Conservation (phyloP, 2,888 invertebrate genomes). For the Camptogramma bilineatum region DNA sequence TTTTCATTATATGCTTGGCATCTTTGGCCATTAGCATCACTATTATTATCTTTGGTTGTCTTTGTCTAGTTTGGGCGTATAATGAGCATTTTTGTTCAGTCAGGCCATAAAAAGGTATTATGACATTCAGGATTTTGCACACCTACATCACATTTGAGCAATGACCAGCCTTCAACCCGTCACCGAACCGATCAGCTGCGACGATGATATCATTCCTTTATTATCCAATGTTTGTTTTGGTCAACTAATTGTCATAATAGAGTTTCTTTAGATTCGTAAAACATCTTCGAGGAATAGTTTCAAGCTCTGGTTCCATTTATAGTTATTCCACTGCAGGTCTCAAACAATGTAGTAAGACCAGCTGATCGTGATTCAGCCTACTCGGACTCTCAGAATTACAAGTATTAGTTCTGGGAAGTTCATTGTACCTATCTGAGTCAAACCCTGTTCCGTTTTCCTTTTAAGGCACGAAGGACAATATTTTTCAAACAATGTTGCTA, state of each 20-base stretch:
- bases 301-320: slow-evolving; percentile 15
- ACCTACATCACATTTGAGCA: slow-evolving; percentile 59
- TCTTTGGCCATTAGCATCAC: slow-evolving; percentile 39
- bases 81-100: slow-evolving; percentile 40
- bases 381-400: slow-evolving; percentile 57
- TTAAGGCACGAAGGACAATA: slow-evolving; percentile 56
- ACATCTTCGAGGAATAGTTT: slow-evolving; percentile 1
- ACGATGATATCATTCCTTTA: slow-evolving; percentile 70
- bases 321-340: slow-evolving; percentile 9
- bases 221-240: slow-evolving; percentile 66
- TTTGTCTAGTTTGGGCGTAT: slow-evolving; percentile 34
- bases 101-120: slow-evolving; percentile 58
- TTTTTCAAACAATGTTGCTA: slow-evolving; percentile 67
- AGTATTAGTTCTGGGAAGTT: slow-evolving; percentile 69
- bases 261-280: slow-evolving; percentile 12
- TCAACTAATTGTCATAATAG: slow-evolving; percentile 35
- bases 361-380: slow-evolving; percentile 62
- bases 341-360: slow-evolving; percentile 30
- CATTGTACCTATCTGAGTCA: slow-evolving; percentile 80
- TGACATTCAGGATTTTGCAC: slow-evolving; percentile 49
- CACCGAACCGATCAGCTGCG: slow-evolving; percentile 68
- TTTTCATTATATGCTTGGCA: slow-evolving; percentile 30
- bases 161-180: slow-evolving; percentile 79
- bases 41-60: slow-evolving; percentile 30
- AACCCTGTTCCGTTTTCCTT: slow-evolving; percentile 57